Base-by-base conservation (phyloP, 2,888 invertebrate genomes). In the Alentia gelatinosa region DNA sequence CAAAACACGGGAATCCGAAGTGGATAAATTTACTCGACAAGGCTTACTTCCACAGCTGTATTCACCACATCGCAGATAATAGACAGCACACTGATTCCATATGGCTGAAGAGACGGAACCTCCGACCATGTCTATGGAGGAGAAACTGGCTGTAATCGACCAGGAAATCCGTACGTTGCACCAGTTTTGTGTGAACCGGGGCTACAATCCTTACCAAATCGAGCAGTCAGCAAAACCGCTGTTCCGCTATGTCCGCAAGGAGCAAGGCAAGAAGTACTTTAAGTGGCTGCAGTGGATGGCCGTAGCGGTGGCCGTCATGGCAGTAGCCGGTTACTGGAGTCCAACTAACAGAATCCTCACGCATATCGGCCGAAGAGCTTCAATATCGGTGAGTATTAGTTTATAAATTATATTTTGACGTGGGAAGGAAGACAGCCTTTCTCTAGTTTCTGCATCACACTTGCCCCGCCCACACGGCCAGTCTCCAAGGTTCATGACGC, bases 131-230 rank as follows among this genome's bases (percentile, higher is more conserved):
- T 89, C 93, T 23, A 35, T 93, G 35, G 92, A 93, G 33, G 93
- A 94, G 56, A 94, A 94, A 89, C 75, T 94, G 19, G 92, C 91
- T 35, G 35, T 93, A n/a, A 92, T 94, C 9, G 94, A 94, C 89
- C 91, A 92, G 68, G 94, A 94, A 91, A 91, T 94, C 30, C 91
- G 93, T n/a, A 91, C 93, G 75, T 90, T 94, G 9, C 93, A 94
- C 50, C 90, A 93, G 40, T 93, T 93, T 56, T 94, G 94, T 91
- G 79, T 93, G 3, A 92, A 92, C 30, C 91, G 93, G 9, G 94
- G 94, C 0, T 94, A 93, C 91, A 94, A 91, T 35, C 92, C 93
- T 7, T 42, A 83, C 35, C 92, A 94, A 90, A 93, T 94, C 15
- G 92, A 94, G 74, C 83, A 90, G 26, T 92, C 92, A 79, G 94